Evolutionary conservation across 2,113 vertebrate species (phyloP).

Genomic region (Hippocampus mohnikei): DNA sequence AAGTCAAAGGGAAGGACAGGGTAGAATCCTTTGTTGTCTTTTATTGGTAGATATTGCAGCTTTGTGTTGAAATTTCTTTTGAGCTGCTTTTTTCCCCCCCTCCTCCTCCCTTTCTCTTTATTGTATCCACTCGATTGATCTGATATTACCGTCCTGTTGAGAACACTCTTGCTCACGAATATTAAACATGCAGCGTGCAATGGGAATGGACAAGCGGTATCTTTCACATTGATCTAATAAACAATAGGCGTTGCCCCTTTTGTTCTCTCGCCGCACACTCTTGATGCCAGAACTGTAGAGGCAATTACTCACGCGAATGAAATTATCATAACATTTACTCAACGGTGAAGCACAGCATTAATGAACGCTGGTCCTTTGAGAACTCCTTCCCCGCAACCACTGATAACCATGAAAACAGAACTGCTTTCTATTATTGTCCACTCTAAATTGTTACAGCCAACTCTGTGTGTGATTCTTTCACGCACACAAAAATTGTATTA

Average conservation of each 20-base stretch:
- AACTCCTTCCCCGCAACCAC: conserved; percentile 22
- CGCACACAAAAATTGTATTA: conserved; percentile 6
- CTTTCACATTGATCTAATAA: conserved; percentile 47
- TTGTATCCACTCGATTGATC: background rate
- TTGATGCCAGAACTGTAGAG: conserved; percentile 47
- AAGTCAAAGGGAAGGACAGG: conserved; percentile 11
- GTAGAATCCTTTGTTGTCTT: conserved; percentile 5
- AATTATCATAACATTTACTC: conserved; percentile 65
- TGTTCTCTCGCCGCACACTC: conserved; percentile 19
- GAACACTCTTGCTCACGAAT: conserved; percentile 10
- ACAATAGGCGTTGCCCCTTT: conserved; percentile 35
- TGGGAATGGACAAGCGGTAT: conserved; percentile 28
- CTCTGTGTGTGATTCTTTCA: conserved; percentile 26
- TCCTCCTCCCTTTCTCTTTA: too few relatives aligned
- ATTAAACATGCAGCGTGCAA: conserved; percentile 16
- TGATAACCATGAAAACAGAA: conserved; percentile 19
- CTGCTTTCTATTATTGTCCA: conserved; percentile 34
- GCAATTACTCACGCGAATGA: conserved; percentile 62
- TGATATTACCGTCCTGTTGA: background rate
- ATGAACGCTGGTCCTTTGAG: conserved; percentile 24
- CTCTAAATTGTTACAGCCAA: conserved; percentile 27
- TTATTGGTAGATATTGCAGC: conserved; percentile 8
- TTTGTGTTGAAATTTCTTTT: background rate
- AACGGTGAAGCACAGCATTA: conserved; percentile 40
- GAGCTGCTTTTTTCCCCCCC: background rate